phyloP scores from a whole-genome alignment of 2,888 invertebrate species.

The Cybosia mesomella region DNA sequence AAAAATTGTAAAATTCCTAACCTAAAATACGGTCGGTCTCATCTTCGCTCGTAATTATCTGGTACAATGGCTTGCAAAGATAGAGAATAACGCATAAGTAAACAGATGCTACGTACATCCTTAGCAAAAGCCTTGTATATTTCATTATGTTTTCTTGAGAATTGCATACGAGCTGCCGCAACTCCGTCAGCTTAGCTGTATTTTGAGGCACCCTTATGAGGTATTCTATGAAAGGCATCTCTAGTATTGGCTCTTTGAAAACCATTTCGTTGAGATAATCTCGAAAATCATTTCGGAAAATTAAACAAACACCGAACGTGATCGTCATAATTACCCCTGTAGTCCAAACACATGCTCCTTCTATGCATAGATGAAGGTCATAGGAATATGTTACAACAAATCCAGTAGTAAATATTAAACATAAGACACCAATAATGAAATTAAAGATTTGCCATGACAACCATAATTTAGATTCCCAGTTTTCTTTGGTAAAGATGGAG shows the following conservation, averaged over 20 bases:
- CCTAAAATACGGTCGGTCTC: slow-evolving; percentile 70
- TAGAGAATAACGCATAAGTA: slow-evolving; percentile 71
- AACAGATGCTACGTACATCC: slow-evolving; percentile 65
- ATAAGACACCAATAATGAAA: slow-evolving; percentile 65
- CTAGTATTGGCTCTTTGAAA: slow-evolving; percentile 66
- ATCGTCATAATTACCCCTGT: slow-evolving; percentile 78
- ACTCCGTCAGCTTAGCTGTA: slow-evolving; percentile 58
- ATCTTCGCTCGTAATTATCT: slow-evolving; percentile 66
- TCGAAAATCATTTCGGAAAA: slow-evolving; percentile 68
- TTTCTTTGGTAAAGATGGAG: slow-evolving; percentile 65
- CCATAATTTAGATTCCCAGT: slow-evolving; percentile 69
- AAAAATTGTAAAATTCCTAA: slow-evolving; percentile 47
- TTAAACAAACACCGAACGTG: slow-evolving; percentile 68
- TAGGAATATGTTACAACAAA: slow-evolving; percentile 64
- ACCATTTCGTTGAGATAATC: slow-evolving; percentile 70
- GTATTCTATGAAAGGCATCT: slow-evolving; percentile 69
- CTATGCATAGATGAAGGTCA: slow-evolving; percentile 68
- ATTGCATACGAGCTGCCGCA: slow-evolving; percentile 63
- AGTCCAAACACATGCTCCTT: slow-evolving; percentile 79
- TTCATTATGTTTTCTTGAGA: slow-evolving; percentile 68
- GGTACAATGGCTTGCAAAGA: slow-evolving; percentile 70
- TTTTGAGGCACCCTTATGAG: slow-evolving; percentile 45
- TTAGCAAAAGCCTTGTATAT: slow-evolving; percentile 65
- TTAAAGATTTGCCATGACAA: slow-evolving; percentile 69
- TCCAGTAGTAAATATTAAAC: slow-evolving; percentile 71